These are phyloP conservation scores for Salpingus planirostris DNA, from an alignment of 2,888 invertebrate species.

Conservation along the genomic window DNA sequence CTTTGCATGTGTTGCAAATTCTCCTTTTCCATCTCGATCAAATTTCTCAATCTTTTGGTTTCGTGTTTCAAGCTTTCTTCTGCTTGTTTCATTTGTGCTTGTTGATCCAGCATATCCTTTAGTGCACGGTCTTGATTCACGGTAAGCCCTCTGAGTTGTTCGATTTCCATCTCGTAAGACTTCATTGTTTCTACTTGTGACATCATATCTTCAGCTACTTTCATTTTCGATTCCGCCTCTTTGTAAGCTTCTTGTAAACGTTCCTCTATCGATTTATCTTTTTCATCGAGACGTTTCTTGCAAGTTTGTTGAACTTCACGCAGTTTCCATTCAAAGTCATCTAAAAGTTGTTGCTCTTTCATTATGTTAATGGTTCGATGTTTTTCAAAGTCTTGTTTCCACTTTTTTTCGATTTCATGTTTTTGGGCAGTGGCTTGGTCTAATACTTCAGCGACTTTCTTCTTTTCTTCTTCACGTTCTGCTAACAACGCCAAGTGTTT, in stretches of 20 bases:
- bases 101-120: conserved; percentile 47
- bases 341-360: conserved; percentile 63
- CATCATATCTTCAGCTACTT: conserved; percentile 37
- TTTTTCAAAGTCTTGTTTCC: conserved; percentile 60
- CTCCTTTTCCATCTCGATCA: conserved; percentile 39
- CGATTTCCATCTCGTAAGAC: conserved; percentile 49
- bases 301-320: conserved; percentile 65
- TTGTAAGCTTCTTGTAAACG: conserved; percentile 42
- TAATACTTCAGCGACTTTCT: conserved; percentile 49
- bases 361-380: conserved; percentile 58
- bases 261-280: conserved; percentile 50
- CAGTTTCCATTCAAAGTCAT: conserved; percentile 79
- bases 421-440: conserved; percentile 54
- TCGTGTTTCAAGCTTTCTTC: conserved; percentile 50
- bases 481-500: conserved; percentile 35
- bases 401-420: conserved; percentile 49
- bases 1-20: conserved; percentile 38
- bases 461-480: conserved; percentile 44
- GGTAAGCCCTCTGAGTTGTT: conserved; percentile 48
- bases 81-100: conserved; percentile 47
- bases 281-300: conserved; percentile 53
- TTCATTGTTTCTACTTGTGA: conserved; percentile 44
- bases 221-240: conserved; percentile 36
- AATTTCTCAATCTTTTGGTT: conserved; percentile 38
- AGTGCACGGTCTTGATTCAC: conserved; percentile 52